Conservation (phyloP, 2,797 vertebrate species). For the Anisognathus igniventris region DNA sequence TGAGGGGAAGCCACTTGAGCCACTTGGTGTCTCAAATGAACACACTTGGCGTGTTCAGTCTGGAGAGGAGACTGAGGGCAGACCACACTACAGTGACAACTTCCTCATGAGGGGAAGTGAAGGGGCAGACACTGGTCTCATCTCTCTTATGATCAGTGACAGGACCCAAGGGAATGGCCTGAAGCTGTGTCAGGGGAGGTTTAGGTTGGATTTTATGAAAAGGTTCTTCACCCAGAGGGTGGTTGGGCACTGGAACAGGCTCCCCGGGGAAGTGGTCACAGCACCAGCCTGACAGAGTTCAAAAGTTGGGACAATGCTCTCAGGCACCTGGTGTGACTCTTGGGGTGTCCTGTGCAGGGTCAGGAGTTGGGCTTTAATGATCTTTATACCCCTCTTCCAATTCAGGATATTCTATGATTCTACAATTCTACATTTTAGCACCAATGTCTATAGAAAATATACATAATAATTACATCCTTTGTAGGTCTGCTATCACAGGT, state of each 20-base stretch:
- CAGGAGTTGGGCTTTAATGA: rapidly evolving
- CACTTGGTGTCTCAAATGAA: too few species aligned
- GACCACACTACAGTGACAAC: too few species aligned
- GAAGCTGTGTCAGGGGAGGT: neutral
- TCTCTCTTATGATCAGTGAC: neutral
- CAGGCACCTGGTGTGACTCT: neutral
- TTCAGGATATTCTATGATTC: neutral
- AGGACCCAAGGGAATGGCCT: neutral
- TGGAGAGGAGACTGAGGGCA: neutral
- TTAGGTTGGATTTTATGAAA: neutral
- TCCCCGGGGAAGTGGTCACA: neutral
- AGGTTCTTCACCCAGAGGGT: neutral
- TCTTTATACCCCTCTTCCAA: neutral
- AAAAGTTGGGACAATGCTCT: neutral
- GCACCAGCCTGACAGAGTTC: neutral
- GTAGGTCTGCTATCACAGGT: neutral
- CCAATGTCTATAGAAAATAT: neutral
- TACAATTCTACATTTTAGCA: neutral
- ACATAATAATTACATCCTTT: neutral
- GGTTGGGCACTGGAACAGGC: rapidly evolving
- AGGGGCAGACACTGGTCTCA: rapidly evolving
- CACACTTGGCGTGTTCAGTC: neutral
- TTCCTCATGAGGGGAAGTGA: rapidly evolving
- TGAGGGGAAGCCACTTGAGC: neutral
- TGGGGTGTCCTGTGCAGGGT: neutral